Base-by-base conservation (phyloP, 2,797 vertebrate species). In the Myotis pilosus region DNA sequence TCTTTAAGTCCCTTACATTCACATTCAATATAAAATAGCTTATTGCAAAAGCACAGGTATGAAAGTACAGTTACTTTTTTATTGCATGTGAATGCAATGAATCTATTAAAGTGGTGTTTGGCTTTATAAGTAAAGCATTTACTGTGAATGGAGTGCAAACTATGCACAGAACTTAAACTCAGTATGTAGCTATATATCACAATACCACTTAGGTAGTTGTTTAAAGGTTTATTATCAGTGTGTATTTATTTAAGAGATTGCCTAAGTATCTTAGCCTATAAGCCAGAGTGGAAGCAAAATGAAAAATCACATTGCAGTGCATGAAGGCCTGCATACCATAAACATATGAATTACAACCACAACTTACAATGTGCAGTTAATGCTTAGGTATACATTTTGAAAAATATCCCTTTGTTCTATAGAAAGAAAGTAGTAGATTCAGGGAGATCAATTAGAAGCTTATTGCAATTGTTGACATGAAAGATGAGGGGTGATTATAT, bases 51-150 rank as follows among this genome's bases (percentile, higher is more conserved):
- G 22, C 25, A n/a, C 6, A 66, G 36, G 1, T n/a, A 15, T 87
- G 19, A 80, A 96, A 72, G 13, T 17, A 83, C 6, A 0, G 9
- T 7, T 87, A 16, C 6, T 60, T 28, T 57, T 60, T 60, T 28
- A 60, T 28, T 60, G 25, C 25, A 60, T 28, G 25, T 60, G 57
- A 60, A 60, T 91, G 41, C 3, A 66, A 69, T 72, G 84, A 28
- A 23, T 78, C 57, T 28, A 60, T 93, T 74, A 5, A 28, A 57
- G 8, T 33, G 55, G 1, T 66, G 66, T 41, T 30, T 47, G 6
- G 16, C 44, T 83, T 88, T 87, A 66, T 86, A 94, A 90, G 91
- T 84, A 85, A 69, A 87, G 22, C 15, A 44, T 82, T 87, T 69
- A 22, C 69, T 7, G 22, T 15, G 17, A 95, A 78, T 80, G 19